phyloP scores from a whole-genome alignment of 64 coral and sea anemone species.

The Dendronephthya gigantea region DNA sequence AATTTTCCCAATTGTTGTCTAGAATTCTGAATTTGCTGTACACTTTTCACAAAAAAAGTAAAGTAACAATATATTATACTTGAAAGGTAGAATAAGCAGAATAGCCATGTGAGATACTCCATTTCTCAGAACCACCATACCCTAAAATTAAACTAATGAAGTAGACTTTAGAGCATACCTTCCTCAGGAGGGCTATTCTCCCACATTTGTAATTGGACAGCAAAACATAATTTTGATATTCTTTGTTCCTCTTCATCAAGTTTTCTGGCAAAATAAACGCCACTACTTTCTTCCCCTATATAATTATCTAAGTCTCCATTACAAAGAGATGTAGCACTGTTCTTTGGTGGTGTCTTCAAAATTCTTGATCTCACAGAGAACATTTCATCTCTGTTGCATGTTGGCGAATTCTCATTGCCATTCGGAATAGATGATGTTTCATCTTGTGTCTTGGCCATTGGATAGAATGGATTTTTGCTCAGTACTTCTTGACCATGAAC shows the following conservation, averaged over 20 bases:
- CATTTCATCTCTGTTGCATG: neutral
- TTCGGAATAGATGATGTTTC: neutral
- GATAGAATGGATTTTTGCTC: neutral
- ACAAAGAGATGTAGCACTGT: neutral
- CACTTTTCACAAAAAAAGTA: no score
- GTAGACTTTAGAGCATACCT: neutral
- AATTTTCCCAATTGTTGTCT: neutral
- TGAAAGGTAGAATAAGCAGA: no score
- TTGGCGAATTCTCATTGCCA: neutral
- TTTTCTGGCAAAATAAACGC: conserved; percentile 17
- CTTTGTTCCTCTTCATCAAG: conserved; percentile 22
- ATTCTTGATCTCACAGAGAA: conserved; percentile 15
- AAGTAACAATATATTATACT: no score
- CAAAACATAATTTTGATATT: conserved; percentile 18
- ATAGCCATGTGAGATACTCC: no score
- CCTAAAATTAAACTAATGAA: neutral
- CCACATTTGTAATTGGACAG: conserved; percentile 12
- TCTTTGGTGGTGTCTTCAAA: neutral
- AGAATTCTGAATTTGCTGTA: no score
- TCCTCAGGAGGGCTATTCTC: conserved; percentile 2
- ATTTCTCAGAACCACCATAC: no score
- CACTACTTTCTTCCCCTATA: conserved; percentile 7
- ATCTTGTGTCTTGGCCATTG: neutral
- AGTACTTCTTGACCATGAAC: neutral
- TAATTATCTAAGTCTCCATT: neutral